Evolutionary conservation across 2,888 invertebrate genomes (phyloP).

Genomic region (Scaptomyza polygonia): DNA sequence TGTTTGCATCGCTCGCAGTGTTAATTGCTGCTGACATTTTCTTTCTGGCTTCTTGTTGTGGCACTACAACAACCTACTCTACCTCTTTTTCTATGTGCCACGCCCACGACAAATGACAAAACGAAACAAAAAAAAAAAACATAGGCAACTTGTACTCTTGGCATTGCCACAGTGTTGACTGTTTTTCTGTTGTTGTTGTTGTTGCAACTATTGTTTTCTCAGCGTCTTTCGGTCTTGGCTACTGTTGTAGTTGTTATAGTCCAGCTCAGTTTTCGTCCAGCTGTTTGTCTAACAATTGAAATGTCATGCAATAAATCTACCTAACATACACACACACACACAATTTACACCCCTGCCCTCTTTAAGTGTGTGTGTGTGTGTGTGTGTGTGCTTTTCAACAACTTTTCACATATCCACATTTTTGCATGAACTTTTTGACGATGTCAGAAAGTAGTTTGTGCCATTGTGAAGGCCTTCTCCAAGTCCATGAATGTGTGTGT

Average conservation of each 20-base stretch:
- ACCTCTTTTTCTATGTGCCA: not conserved
- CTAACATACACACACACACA: conserved; percentile 46
- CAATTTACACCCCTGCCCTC: not conserved
- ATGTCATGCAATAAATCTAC: conserved; percentile 78
- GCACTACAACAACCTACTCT: conserved; percentile 19
- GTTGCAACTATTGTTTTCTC: conserved; percentile 42
- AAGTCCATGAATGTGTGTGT: conserved; percentile 13
- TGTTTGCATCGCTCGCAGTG: conserved; percentile 21
- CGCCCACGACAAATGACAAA: conserved; percentile 20
- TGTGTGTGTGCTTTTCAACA: conserved; percentile 67
- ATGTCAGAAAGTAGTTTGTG: conserved; percentile 76
- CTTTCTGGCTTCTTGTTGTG: conserved; percentile 11
- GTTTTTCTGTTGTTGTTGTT: conserved; percentile 10
- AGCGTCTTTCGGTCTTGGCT: conserved; percentile 64
- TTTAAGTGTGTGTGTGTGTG: conserved; percentile 27
- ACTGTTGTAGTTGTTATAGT: conserved; percentile 46
- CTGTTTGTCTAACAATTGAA: conserved; percentile 78
- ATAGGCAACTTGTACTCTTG: conserved; percentile 6
- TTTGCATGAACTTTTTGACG: conserved; percentile 77
- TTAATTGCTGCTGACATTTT: conserved; percentile 76
- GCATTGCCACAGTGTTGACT: conserved; percentile 35
- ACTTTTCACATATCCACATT: conserved; percentile 77
- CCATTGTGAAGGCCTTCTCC: conserved; percentile 34
- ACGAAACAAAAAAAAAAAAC: no score
- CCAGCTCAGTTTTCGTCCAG: conserved; percentile 67